A percentile compares a stretch with the other conserved stretches of the same genome.
Conservation (phyloP, 2,797 vertebrate genomes). For the Tragopan temminckii region DNA sequence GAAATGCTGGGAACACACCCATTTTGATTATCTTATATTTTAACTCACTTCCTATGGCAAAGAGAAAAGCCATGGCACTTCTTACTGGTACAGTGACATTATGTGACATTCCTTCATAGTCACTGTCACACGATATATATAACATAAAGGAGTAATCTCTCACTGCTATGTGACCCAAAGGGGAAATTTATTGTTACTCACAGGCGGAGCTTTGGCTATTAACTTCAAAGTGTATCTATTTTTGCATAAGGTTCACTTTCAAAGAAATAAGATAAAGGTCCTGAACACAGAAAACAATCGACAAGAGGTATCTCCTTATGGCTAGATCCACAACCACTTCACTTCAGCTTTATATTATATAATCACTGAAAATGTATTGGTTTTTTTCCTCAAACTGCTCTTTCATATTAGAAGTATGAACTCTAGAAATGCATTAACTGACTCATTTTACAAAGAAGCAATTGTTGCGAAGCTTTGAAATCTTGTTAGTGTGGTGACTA, state of each 20-base stretch:
- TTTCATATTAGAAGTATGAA: neutral
- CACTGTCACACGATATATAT: neutral
- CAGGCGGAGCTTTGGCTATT: neutral
- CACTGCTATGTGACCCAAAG: neutral
- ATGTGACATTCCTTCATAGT: neutral
- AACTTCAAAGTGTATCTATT: neutral
- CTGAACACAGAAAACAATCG: neutral
- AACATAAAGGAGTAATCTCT: neutral
- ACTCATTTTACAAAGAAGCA: neutral
- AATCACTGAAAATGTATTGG: neutral
- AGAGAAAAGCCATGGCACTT: neutral
- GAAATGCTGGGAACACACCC: neutral
- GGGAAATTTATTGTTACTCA: neutral
- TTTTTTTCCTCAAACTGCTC: neutral
- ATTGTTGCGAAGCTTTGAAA: neutral
- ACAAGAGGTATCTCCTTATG: neutral
- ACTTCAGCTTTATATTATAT: neutral
- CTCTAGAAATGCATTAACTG: neutral
- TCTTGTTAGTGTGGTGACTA: neutral
- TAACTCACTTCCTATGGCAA: neutral
- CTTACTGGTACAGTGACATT: neutral
- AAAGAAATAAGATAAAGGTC: neutral
- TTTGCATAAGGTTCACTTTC: neutral
- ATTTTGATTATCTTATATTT: neutral
- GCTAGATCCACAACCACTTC: neutral